phyloP scores from a whole-genome alignment of 1,140 invertebrate species.

The Nilaparvata lugens region DNA sequence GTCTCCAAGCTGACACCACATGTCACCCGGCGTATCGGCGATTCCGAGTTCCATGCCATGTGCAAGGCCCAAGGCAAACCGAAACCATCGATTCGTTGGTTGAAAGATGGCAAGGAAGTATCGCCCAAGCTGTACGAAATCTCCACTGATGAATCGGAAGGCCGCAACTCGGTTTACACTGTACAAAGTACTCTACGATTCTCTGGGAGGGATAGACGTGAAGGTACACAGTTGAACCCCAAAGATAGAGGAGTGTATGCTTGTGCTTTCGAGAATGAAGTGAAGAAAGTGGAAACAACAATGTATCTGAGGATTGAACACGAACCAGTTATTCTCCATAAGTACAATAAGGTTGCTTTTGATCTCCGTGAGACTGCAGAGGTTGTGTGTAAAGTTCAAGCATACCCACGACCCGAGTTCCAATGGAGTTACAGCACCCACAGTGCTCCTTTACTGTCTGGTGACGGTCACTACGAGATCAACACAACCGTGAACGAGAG shows the following conservation, averaged over 20 bases:
- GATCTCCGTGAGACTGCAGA: constrained; percentile 74
- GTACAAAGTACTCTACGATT: constrained; percentile 78
- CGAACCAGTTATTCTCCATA: constrained; percentile 72
- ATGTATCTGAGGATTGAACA: constrained; percentile 88
- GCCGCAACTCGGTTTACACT: constrained; percentile 55
- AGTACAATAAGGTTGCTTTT: constrained; percentile 81
- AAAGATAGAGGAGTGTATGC: constrained; percentile 78
- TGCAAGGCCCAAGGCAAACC: constrained; percentile 84
- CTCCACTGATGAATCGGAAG: constrained; percentile 61
- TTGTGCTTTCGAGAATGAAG: constrained; percentile 82
- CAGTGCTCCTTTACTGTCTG: constrained; percentile 53
- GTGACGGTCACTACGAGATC: constrained; percentile 76
- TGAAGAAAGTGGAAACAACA: constrained; percentile 71
- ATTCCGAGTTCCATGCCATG: constrained; percentile 66
- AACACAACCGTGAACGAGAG: constrained; percentile 69
- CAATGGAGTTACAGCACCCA: constrained; percentile 79
- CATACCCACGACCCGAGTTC: constrained; percentile 84
- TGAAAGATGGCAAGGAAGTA: constrained; percentile 73
- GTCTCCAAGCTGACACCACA: constrained; percentile 73
- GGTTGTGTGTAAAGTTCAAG: constrained; percentile 79
- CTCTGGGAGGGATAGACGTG: constrained; percentile 58
- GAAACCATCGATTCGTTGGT: constrained; percentile 69
- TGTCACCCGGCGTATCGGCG: constrained; percentile 65
- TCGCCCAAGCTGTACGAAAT: constrained; percentile 70
- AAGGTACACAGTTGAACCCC: constrained; percentile 65